These are phyloP conservation scores for Camarhynchus parvulus DNA, from an alignment of 2,113 vertebrate species.

Conservation along the genomic window DNA sequence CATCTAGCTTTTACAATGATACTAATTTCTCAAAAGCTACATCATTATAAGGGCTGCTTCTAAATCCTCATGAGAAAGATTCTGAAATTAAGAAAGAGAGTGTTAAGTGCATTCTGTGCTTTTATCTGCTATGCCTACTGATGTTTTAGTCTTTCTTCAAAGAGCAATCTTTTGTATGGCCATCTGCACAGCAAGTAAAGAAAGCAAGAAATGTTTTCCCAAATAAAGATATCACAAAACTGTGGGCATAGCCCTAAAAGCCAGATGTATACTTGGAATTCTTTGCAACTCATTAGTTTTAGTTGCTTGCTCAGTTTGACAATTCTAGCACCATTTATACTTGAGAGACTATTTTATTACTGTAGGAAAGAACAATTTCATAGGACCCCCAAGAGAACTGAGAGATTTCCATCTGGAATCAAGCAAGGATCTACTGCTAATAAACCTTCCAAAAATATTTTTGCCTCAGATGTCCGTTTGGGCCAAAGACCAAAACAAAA, in stretches of 20 bases:
- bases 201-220: not conserved
- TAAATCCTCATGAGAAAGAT: not conserved
- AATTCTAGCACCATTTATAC: not conserved
- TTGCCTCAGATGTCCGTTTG: not conserved
- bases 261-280: slow-evolving; percentile 19
- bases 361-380: not conserved
- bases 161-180: slow-evolving; percentile 4
- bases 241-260: not conserved
- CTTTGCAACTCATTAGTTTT: slow-evolving; percentile 12
- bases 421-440: not conserved
- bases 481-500: not conserved
- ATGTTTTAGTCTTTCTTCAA: not conserved
- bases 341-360: not conserved
- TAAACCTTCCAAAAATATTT: not conserved
- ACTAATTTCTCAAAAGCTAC: not conserved
- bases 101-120: not conserved
- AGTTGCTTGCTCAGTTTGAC: not conserved
- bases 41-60: not conserved
- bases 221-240: not conserved
- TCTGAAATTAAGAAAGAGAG: not conserved
- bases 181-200: slow-evolving; percentile 25
- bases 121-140: not conserved
- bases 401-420: not conserved
- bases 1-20: not conserved
- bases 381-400: not conserved